These are phyloP conservation scores for Neosilurus hyrtlii DNA, from an alignment of 2,797 vertebrate species.

Conservation along the genomic window DNA sequence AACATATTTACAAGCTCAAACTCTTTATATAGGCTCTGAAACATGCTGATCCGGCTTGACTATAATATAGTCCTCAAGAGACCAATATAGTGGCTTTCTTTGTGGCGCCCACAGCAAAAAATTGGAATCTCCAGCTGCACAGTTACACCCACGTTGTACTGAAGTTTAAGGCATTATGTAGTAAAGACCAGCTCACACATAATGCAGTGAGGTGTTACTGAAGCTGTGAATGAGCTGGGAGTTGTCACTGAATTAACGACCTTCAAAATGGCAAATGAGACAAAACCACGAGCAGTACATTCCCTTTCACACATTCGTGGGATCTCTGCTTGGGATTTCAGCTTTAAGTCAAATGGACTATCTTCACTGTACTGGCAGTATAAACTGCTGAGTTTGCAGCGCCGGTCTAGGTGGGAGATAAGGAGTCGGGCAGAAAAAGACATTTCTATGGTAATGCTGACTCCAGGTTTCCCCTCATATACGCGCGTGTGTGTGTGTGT, in stretches of 20 bases:
- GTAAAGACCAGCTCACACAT: background rate
- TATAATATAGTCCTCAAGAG: background rate
- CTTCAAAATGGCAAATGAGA: slow-evolving; percentile 17
- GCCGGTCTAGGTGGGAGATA: slow-evolving; percentile 21
- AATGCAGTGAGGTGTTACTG: background rate
- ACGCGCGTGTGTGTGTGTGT: background rate
- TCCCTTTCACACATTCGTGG: background rate
- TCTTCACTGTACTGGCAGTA: slow-evolving; percentile 8
- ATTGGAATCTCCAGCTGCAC: background rate
- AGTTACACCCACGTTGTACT: background rate
- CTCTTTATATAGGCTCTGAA: background rate
- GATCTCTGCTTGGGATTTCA: background rate
- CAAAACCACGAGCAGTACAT: background rate
- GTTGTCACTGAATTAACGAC: background rate
- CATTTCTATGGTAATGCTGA: slow-evolving; percentile 43
- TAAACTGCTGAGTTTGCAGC: slow-evolving; percentile 36
- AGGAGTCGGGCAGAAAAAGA: slow-evolving; percentile 26
- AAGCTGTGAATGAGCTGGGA: slow-evolving; percentile 9
- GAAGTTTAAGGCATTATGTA: background rate
- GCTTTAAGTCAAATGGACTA: background rate
- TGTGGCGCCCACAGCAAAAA: background rate
- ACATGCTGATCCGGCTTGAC: background rate
- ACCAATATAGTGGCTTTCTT: background rate
- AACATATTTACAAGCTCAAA: background rate
- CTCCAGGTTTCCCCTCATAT: slow-evolving; percentile 10